Percentiles rank a stretch among this genome's conserved stretches.
Evolutionary conservation across 2,113 vertebrate genomes (phyloP).

Genomic region (Centropristis striata): DNA sequence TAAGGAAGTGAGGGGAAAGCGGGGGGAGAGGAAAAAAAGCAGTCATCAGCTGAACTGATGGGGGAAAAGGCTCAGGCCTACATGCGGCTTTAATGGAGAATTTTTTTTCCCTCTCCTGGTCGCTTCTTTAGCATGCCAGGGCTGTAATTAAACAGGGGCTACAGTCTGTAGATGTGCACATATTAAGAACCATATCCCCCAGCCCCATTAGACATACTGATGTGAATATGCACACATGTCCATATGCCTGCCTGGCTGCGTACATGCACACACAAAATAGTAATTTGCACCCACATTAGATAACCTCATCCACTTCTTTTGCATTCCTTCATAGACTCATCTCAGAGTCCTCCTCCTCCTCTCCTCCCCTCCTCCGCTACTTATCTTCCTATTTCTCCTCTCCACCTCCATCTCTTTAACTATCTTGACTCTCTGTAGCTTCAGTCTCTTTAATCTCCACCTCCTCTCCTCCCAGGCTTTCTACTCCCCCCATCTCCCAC

Average conservation of each 20-base stretch:
- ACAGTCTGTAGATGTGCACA: conserved; percentile 62
- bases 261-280: conserved; percentile 3
- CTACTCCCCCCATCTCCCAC: conserved; percentile 29
- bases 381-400: conserved; percentile 37
- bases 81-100: conserved; percentile 47
- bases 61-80: conserved; percentile 49
- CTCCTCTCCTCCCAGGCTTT: conserved; percentile 49
- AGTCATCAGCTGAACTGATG: conserved; percentile 71
- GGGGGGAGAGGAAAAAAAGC: conserved; percentile 28
- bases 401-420: conserved; percentile 53
- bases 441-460: conserved; percentile 58
- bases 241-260: conserved; percentile 49
- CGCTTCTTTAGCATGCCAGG: conserved; percentile 46
- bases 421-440: conserved; percentile 43
- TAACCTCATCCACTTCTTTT: conserved; percentile 39
- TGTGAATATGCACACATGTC: conserved; percentile 56
- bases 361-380: conserved; percentile 2
- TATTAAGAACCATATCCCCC: conserved; percentile 47
- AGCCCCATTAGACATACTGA: conserved; percentile 48
- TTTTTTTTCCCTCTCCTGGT: conserved; percentile 32
- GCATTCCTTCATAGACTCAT: conserved; percentile 26
- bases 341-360: conserved; percentile 15
- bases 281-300: conserved; percentile 50
- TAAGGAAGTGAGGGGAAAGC: conserved; percentile 56
- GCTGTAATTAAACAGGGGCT: conserved; percentile 64